phyloP scores from a whole-genome alignment of 2,113 vertebrate species.

The Paraplagusia blochii region DNA sequence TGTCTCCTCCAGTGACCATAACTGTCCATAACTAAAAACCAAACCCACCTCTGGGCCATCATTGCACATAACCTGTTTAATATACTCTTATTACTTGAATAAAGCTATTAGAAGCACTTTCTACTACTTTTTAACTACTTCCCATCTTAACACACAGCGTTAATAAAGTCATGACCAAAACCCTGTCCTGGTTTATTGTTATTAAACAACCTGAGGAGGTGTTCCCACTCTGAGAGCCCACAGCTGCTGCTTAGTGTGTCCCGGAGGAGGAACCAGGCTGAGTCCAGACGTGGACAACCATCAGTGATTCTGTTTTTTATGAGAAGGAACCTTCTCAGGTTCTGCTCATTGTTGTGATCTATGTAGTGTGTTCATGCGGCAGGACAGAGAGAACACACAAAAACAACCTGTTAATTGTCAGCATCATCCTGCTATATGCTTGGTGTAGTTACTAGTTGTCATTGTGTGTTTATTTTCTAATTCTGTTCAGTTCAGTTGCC shows the following conservation, averaged over 20 bases:
- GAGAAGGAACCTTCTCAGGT: slow-evolving; percentile 29
- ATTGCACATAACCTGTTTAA: slow-evolving; percentile 57
- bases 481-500: too few species aligned
- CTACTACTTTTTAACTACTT: slow-evolving; percentile 26
- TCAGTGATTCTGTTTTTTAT: slow-evolving; percentile 29
- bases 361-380: slow-evolving; percentile 35
- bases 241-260: slow-evolving; percentile 34
- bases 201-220: slow-evolving; percentile 53
- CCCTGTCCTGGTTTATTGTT: slow-evolving; percentile 23
- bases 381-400: neutral
- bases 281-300: slow-evolving; percentile 34
- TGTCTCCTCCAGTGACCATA: slow-evolving; percentile 36
- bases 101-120: slow-evolving; percentile 57
- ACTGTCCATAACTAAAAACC: slow-evolving; percentile 30
- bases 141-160: slow-evolving; percentile 15
- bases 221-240: slow-evolving; percentile 33
- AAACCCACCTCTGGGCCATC: slow-evolving; percentile 27
- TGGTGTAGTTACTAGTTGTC: neutral
- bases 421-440: neutral
- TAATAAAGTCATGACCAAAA: slow-evolving; percentile 20
- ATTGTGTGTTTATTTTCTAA: neutral
- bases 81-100: slow-evolving; percentile 50
- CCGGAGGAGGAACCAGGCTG: slow-evolving; percentile 45
- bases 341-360: slow-evolving; percentile 35
- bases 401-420: neutral